These are phyloP conservation scores for Scaptomyza flava DNA, from an alignment of 2,888 invertebrate species.

Conservation along the genomic window DNA sequence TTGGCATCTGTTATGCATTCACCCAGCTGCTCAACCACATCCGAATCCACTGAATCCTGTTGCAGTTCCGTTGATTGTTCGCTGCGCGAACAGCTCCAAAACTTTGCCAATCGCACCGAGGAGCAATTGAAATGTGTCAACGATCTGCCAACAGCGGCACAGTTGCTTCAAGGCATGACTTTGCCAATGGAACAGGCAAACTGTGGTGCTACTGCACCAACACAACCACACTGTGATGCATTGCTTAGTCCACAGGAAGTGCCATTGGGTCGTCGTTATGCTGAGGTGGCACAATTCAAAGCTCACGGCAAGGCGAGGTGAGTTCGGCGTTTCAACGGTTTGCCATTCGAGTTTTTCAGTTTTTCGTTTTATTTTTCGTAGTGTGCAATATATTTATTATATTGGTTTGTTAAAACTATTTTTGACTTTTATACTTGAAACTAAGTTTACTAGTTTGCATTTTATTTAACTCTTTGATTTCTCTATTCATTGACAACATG, in stretches of 20 bases:
- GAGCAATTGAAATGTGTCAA: constrained; percentile 44
- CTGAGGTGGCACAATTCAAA: constrained; percentile 84
- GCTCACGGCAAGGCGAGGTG: constrained; percentile 75
- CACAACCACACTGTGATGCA: constrained; percentile 70
- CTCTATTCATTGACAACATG: too few relatives aligned
- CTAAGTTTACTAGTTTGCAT: too few relatives aligned
- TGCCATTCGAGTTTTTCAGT: not conserved
- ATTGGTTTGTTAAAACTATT: too few relatives aligned
- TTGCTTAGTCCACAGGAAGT: constrained; percentile 84
- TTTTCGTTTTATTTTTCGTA: too few relatives aligned
- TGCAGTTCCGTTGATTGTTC: constrained; percentile 83
- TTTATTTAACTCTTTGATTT: too few relatives aligned
- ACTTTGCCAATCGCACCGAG: constrained; percentile 77
- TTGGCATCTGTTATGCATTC: constrained; percentile 36
- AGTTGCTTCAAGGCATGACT: constrained; percentile 57
- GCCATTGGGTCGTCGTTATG: constrained; percentile 84
- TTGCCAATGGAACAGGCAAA: constrained; percentile 52
- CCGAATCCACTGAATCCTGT: constrained; percentile 74
- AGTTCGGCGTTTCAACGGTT: constrained; percentile 39
- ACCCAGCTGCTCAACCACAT: constrained; percentile 43
- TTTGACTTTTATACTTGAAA: too few relatives aligned
- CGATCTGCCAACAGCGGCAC: constrained; percentile 40
- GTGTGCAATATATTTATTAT: too few relatives aligned
- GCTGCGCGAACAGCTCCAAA: constrained; percentile 83
- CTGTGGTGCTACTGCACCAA: constrained; percentile 7